phyloP scores from a whole-genome alignment of 2,797 vertebrate genomes.

The Phalanger gymnotis region DNA sequence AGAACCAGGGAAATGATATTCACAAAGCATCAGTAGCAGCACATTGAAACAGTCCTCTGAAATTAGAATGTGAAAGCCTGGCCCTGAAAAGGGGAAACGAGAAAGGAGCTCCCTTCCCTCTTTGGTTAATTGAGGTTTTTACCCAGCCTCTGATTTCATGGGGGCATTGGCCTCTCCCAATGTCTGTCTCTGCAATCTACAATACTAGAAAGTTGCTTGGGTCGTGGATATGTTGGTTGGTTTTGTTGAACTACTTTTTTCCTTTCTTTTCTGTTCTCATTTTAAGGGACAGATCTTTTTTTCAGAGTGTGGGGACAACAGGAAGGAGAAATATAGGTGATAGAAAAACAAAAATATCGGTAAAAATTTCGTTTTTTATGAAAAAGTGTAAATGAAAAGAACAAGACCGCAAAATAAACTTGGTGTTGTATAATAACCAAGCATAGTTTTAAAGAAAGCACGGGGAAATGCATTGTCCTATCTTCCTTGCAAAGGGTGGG shows the following conservation, averaged over 20 bases:
- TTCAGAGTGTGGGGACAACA: accelerated
- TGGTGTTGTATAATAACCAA: not conserved
- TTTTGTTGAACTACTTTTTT: not conserved
- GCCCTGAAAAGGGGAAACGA: not conserved
- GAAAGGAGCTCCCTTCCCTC: not conserved
- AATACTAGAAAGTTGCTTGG: not conserved
- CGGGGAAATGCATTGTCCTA: not conserved
- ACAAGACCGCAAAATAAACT: not conserved
- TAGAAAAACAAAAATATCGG: not conserved
- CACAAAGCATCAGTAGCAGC: not conserved
- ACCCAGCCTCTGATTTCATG: not conserved
- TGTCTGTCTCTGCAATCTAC: not conserved
- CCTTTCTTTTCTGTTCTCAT: not conserved
- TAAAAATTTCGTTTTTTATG: not conserved
- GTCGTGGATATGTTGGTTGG: not conserved
- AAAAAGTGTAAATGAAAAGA: not conserved
- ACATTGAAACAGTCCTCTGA: not conserved
- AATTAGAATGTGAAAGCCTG: not conserved
- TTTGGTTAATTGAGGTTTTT: not conserved
- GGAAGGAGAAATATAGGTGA: not conserved
- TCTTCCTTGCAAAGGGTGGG: not conserved
- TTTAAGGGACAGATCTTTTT: not conserved
- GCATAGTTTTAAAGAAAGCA: not conserved
- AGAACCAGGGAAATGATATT: not conserved
- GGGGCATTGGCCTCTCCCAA: not conserved